Evolutionary conservation across 2,113 vertebrate species (phyloP), one percentile per base, ranked within the genome.

Genomic region (Tylochromis polylepis): DNA sequence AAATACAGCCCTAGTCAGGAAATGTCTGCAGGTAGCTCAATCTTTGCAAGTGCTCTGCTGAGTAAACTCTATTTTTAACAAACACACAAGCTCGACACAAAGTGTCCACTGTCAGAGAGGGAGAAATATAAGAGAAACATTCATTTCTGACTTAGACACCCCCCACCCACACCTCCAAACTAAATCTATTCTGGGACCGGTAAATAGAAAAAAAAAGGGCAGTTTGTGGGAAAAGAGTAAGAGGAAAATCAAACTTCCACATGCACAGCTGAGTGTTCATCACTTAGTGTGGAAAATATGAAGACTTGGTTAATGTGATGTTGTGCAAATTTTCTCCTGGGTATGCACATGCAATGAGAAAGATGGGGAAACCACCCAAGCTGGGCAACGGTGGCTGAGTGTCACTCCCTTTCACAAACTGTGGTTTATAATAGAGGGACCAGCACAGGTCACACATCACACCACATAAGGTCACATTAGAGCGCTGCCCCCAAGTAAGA

Each of bases 21-120:
- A 94, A 93, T 87, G 81, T 91, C 90, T 89, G 93, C 89, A 94
- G 91, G 92, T 92, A 93, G 84, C 79, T 10, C 51, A 87, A 83
- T 83, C 65, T 83, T 92, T 92, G 88, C 65, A 93, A 85, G 83
- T 81, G 51, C 57, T 22, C 62, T n/a, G 38, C 92, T 91, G 83
- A 87, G 82, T 92, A 86, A 72, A 85, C 75, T 57, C 82, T 95
- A 87, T 95, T 93, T 94, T 91, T 85, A 84, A 85, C 88, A 85
- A 11, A 78, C 83, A 53, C 85, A 11, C 86, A 86, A 77, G 65
- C 31, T 49, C 16, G 78, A 81, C 87, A 91, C 82, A 91, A 70
- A 78, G 51, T 49, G 59, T n/a, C 87, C 83, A 80, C 72, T 89
- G 87, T 93, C 43, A 85, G 59, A 79, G 79, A 79, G 79, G 62